These are phyloP conservation scores for Falco columbarius DNA, from an alignment of 2,797 vertebrate genomes.

Conservation along the genomic window DNA sequence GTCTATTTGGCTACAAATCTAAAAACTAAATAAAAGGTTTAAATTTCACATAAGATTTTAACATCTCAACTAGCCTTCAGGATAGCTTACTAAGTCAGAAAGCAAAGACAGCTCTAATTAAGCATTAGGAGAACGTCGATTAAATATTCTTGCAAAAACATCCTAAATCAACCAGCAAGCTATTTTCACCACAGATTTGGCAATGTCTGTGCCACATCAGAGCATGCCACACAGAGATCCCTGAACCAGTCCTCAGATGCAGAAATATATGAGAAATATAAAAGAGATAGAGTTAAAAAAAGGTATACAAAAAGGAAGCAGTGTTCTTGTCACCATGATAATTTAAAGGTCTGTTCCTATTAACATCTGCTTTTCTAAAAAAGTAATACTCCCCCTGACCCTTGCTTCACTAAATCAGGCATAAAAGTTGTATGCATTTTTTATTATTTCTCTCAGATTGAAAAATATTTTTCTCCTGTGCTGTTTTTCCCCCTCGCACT, in stretches of 20 bases:
- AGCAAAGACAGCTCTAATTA: neutral
- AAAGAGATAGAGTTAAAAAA: neutral
- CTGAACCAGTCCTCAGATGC: neutral
- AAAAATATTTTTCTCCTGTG: neutral
- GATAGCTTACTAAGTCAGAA: neutral
- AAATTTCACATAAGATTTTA: neutral
- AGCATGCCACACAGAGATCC: neutral
- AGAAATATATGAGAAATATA: neutral
- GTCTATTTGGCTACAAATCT: neutral
- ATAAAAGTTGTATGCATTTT: neutral
- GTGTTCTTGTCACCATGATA: neutral
- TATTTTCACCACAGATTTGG: neutral
- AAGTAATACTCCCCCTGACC: neutral
- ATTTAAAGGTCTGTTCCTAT: neutral
- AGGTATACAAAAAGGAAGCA: neutral
- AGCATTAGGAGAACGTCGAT: neutral
- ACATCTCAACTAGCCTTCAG: neutral
- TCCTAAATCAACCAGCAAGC: neutral
- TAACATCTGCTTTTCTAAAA: neutral
- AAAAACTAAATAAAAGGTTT: neutral
- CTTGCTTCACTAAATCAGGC: neutral
- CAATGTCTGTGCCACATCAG: neutral
- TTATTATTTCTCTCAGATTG: neutral
- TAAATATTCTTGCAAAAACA: neutral
- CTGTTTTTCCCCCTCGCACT: accelerated